Evolutionary conservation across 92 coral and sea anemone species (phyloP).

Genomic region (Zoanthus solanderi): DNA sequence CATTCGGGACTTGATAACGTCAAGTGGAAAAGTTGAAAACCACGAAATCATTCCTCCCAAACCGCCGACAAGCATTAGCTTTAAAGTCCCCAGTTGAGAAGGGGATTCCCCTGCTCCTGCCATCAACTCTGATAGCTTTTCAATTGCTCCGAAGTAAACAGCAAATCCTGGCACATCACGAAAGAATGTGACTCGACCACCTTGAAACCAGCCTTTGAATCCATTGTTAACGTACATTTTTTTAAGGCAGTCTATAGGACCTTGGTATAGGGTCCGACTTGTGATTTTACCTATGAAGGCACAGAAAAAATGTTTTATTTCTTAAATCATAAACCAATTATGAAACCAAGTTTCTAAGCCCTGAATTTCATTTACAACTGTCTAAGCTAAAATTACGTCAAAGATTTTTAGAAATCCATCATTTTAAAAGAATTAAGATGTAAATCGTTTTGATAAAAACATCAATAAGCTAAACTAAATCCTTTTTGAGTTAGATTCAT

Average conservation of each 20-base stretch:
- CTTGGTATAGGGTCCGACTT: conserved; percentile 71
- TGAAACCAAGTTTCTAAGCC: too few relatives aligned
- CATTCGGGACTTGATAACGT: conserved; percentile 89
- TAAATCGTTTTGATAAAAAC: too few relatives aligned
- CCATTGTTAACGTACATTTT: conserved; percentile 82
- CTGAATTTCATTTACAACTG: too few relatives aligned
- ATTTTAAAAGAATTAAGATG: too few relatives aligned
- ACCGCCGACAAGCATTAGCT: conserved; percentile 86
- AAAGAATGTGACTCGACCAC: conserved; percentile 59
- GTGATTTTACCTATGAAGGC: conserved; percentile 50
- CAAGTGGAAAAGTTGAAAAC: conserved; percentile 88
- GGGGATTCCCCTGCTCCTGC: conserved; percentile 46
- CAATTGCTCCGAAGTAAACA: conserved; percentile 86
- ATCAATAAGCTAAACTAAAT: too few relatives aligned
- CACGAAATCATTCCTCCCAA: conserved; percentile 89
- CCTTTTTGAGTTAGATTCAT: too few relatives aligned
- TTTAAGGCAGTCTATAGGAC: conserved; percentile 85
- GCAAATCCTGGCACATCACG: conserved; percentile 92
- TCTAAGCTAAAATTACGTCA: too few relatives aligned
- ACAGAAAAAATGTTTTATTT: too few relatives aligned
- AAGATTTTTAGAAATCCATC: too few relatives aligned
- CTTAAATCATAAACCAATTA: too few relatives aligned
- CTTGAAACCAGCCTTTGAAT: conserved; percentile 81
- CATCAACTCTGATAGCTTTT: conserved; percentile 69
- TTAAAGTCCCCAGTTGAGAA: conserved; percentile 62